These are phyloP conservation scores for Perizoma flavofasciatum DNA, from an alignment of 2,888 invertebrate genomes.

Conservation along the genomic window DNA sequence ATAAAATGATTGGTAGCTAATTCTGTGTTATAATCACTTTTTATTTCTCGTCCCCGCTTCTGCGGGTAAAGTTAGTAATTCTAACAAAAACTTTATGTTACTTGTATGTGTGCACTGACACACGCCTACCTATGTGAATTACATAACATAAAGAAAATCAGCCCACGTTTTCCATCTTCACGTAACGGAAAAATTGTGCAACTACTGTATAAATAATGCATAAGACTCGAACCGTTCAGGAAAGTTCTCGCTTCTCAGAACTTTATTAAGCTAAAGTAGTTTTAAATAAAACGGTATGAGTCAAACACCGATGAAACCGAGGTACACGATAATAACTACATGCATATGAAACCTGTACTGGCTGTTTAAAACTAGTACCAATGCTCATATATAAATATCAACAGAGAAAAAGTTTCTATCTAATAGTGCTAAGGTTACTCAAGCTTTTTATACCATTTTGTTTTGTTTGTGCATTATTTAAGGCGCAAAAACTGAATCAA, in stretches of 20 bases:
- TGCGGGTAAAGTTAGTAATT: no score
- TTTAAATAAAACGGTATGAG: constrained; percentile 49
- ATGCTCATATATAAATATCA: constrained; percentile 49
- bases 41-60: no score
- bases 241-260: constrained; percentile 58
- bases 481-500: constrained; percentile 19
- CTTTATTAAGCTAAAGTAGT: constrained; percentile 46
- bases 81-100: no score
- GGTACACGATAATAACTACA: constrained; percentile 22
- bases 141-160: constrained; percentile 56
- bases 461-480: constrained; percentile 15
- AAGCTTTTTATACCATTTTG: constrained; percentile 36
- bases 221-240: constrained; percentile 46
- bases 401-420: constrained; percentile 46
- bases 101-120: neutral
- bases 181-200: constrained; percentile 57
- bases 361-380: constrained; percentile 23
- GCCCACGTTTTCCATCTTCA: constrained; percentile 51
- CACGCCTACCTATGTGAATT: constrained; percentile 33
- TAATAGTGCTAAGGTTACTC: constrained; percentile 34
- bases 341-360: constrained; percentile 40
- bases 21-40: no score
- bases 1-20: no score
- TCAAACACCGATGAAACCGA: constrained; percentile 40
- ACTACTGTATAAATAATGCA: constrained; percentile 42